A percentile compares a stretch with the other conserved stretches of the same genome.
phyloP scores from a whole-genome alignment of 2,113 vertebrate genomes.

The Tricholaema leucomelas region DNA sequence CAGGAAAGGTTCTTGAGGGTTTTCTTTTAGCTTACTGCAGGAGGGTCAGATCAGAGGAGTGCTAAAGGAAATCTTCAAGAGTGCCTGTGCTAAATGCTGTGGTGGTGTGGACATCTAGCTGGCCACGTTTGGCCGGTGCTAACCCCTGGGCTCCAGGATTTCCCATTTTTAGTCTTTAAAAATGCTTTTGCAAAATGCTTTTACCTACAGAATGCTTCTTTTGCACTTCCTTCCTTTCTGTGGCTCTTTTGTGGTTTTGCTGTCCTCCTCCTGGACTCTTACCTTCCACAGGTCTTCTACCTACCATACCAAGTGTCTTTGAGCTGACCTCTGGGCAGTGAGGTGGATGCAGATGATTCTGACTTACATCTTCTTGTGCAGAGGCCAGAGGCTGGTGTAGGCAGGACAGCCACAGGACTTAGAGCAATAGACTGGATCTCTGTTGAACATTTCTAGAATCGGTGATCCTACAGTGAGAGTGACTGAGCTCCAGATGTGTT shows the following conservation, averaged over 20 bases:
- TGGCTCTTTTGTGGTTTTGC: neutral
- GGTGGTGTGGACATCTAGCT: fast-evolving
- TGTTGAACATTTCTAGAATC: neutral
- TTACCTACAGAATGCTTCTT: neutral
- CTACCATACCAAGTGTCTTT: neutral
- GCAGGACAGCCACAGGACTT: neutral
- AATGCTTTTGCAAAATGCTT: neutral
- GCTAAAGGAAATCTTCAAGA: neutral
- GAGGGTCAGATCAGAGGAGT: neutral
- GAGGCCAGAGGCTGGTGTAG: neutral
- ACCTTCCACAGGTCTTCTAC: neutral
- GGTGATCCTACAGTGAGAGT: neutral
- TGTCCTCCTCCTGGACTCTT: neutral
- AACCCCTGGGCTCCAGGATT: neutral
- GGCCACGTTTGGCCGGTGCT: fast-evolving
- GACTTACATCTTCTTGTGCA: neutral
- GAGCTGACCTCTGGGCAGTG: neutral
- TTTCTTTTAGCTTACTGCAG: neutral
- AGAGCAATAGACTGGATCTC: neutral
- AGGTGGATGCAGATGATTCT: neutral
- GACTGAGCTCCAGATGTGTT: neutral
- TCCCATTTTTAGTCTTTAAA: neutral
- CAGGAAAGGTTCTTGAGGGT: neutral
- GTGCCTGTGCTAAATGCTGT: fast-evolving
- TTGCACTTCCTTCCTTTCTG: neutral